Base-by-base conservation (phyloP, 2,113 vertebrate genomes). In the Pedionomus torquatus region DNA sequence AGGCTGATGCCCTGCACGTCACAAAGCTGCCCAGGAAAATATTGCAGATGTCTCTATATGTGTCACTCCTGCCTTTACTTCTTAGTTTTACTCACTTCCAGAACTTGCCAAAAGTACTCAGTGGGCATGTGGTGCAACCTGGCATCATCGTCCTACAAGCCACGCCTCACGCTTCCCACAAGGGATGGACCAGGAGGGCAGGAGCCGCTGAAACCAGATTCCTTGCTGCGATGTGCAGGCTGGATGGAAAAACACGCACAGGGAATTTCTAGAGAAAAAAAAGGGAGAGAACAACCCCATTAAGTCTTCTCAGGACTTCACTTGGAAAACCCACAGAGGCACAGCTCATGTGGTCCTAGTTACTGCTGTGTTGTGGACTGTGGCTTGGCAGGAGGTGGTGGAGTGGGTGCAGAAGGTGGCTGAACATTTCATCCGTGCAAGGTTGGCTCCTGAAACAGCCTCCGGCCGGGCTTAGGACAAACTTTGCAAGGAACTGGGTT, bases 1-100 rank as follows among this genome's bases (percentile, higher is more conserved):
- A 8, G 0, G 52, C 81, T 52, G 66, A 78, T 96, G 92, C 84
- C 87, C 84, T 41, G 68, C 78, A 75, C 5, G 20, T 87, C 84
- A 83, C 84, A 86, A 12, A 92, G 90, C 83, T 91, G 68, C 94
- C 87, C 52, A 0, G 87, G 89, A 95, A 96, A 96, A 96, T 91
- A 92, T 93, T 92, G 95, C 0, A 0, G 71, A 41, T 86, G 48
- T 64, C 83, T 91, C 80, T 70, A 3, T 64, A 33, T 6, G 9
- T 43, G 79, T 23, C 93, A 89, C 69, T 26, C 83, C 78, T 5
- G 0, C 1, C 0, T 48, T 68, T 30, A 44, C n/a, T 90, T 94
- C 49, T 90, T 4, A 1, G 33, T 49, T 77, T 90, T 61, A 44
- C 78, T 95, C 68, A 46, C 57, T 74, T 83, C 79, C 79, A 93